Base-by-base conservation (phyloP, 2,888 invertebrate species). In the Plebejus argus region DNA sequence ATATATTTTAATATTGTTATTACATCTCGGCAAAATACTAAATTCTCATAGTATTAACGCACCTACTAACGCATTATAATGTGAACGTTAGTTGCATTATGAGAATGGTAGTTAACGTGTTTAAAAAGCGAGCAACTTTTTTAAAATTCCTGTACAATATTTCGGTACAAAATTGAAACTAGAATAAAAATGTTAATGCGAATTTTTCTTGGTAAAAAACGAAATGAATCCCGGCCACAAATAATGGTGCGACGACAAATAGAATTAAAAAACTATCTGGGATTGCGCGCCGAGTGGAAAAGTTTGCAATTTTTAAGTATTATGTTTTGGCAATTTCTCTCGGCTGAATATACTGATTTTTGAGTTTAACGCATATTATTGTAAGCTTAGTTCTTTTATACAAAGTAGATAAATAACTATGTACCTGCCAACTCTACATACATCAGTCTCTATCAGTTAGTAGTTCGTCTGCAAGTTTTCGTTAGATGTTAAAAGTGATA, bases 221-320 rank as follows among this genome's bases (percentile, higher is more conserved):
- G 56, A 70, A 58, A 77, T 56, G 71, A 71, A 77, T 71, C 58
- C 77, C 10, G 71, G 77, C 58, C 77, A 77, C 77, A 77, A 77
- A 77, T 77, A 77, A 77, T 77, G 53, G 33, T 49, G 74, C 74
- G 53, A 74, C 74, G 49, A 53, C 74, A 74, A 74, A 74, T 28
- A 74, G 74, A 74, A 74, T 72, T 71, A 71, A 71, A 71, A 71
- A 71, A 39, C 66, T 66, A 66, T 71, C 71, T 71, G 71, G 39
- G 20, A 39, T 71, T 71, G 39, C 71, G 39, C 71, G 18, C 39
- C 10, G 39, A 71, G 71, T 39, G 35, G 39, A 39, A 71, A 71
- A 71, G 35, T 71, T 71, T 71, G 20, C n/a, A 39, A 39, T 39
- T 71, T 71, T 71, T 39, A 71, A 71, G 71, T 71, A 71, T 71